A percentile compares a stretch with the other conserved stretches of the same genome.
phyloP scores from a whole-genome alignment of 2,888 invertebrate genomes.

The Patella caerulea region DNA sequence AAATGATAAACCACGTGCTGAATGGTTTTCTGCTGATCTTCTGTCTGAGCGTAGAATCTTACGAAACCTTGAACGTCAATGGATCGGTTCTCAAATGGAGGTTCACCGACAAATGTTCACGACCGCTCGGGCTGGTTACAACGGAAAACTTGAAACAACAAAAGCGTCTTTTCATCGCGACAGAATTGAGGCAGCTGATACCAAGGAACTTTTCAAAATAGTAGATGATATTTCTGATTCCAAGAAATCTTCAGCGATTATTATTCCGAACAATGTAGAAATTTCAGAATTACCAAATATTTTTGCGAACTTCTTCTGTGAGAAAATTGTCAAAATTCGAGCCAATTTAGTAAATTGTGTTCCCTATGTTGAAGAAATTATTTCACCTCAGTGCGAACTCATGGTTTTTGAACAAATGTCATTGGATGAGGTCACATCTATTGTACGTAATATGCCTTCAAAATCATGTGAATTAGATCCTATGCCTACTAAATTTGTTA shows the following conservation, averaged over 20 bases:
- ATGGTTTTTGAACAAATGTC: no score
- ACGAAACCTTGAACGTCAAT: not conserved
- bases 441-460: no score
- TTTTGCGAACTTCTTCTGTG: constrained; percentile 4
- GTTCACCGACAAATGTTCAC: not conserved
- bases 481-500: no score
- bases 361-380: constrained; percentile 5
- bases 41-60: not conserved
- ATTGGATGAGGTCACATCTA: no score
- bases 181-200: constrained; percentile 5
- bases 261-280: constrained; percentile 3
- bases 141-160: not conserved
- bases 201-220: no score
- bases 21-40: constrained; percentile 6
- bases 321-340: not conserved
- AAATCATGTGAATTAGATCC: no score
- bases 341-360: not conserved
- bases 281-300: not conserved
- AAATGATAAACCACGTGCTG: not conserved
- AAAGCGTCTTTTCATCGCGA: constrained; percentile 1
- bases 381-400: no score
- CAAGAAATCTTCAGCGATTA: not conserved
- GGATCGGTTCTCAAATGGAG: not conserved
- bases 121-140: not conserved
- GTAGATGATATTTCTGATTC: no score